Evolutionary conservation across 2,888 invertebrate genomes (phyloP).

Genomic region (Platycheirus rosarum): DNA sequence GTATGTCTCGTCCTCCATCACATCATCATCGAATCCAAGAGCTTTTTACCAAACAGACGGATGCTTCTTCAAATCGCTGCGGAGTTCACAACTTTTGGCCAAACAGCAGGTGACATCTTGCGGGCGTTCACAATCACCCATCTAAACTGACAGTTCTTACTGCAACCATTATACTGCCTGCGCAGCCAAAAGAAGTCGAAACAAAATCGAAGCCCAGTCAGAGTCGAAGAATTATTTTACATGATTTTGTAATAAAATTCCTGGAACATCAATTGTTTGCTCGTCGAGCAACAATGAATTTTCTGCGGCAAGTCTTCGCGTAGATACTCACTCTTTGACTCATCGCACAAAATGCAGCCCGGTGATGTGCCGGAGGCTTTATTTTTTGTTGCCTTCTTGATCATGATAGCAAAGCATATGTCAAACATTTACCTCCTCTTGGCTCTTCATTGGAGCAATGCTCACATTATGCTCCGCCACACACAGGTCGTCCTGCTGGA

Average conservation of each 20-base stretch:
- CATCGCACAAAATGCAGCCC: constrained; percentile 31
- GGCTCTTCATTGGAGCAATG: constrained; percentile 48
- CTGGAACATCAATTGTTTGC: constrained; percentile 71
- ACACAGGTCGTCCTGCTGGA: constrained; percentile 7
- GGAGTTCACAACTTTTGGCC: constrained; percentile 59
- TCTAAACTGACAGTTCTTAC: constrained; percentile 61
- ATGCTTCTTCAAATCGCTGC: constrained; percentile 34
- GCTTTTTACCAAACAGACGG: background rate
- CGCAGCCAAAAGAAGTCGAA: background rate
- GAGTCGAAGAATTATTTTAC: constrained; percentile 58
- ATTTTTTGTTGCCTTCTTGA: constrained; percentile 42
- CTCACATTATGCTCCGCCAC: background rate
- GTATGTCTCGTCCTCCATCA: constrained; percentile 46
- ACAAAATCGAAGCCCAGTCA: constrained; percentile 8
- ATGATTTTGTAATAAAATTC: constrained; percentile 74
- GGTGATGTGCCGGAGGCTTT: constrained; percentile 43
- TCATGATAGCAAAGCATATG: constrained; percentile 65
- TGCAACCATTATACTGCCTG: constrained; percentile 2
- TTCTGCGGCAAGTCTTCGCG: constrained; percentile 7
- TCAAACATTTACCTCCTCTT: constrained; percentile 42
- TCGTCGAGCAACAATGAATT: constrained; percentile 38
- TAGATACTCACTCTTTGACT: constrained; percentile 48
- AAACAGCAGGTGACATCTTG: constrained; percentile 71
- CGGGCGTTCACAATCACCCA: constrained; percentile 69
- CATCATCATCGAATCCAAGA: constrained; percentile 28